Base-by-base conservation (phyloP, 2,113 vertebrate genomes). In the Charina bottae region DNA sequence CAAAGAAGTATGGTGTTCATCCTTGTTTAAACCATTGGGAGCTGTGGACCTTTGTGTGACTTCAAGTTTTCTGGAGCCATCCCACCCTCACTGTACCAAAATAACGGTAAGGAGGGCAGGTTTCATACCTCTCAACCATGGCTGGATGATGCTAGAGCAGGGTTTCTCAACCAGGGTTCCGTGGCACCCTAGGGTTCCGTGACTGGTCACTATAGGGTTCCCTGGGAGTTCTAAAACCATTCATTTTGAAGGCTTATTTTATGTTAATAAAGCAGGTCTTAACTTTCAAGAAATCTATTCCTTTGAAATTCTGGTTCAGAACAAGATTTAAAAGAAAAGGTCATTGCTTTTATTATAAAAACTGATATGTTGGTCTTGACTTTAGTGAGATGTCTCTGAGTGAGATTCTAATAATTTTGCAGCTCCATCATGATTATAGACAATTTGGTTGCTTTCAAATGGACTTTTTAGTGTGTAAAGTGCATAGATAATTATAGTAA, bases 361-460 rank as follows among this genome's bases (percentile, higher is more conserved):
- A 85, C 91, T 21, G 33, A 46, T 89, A 15, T 55, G 2, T 21
- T 93, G 19, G 49, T 54, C 90, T 54, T n/a, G 84, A 46, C 0
- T 89, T 28, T 33, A 37, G n/a, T 68, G 23, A 94, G 58, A 93
- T 72, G 49, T 8, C 4, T 93, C 55, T 59, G 68, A 91, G 83
- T 92, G 91, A 88, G 19, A 37, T n/a, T 54, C 72, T 89, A 94
- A 84, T 85, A 95, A 95, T 91, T 17, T 2, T 92, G 64, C 78
- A 94, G 83, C 90, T 95, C 95, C 33, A 37, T 78, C 72, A 37
- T 78, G 37, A 78, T 78, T 37, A 78, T 9, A 78, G 33, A 78
- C 68, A 78, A 78, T 78, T 19, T 78, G 64, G 64, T 11, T 72
- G n/a, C 64, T 72, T 72, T 72, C 64, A 72, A 72, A 72, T 72